Evolutionary conservation across 2,113 vertebrate genomes (phyloP), one percentile per base, ranked within the genome.

Genomic region (Globicephala melas): DNA sequence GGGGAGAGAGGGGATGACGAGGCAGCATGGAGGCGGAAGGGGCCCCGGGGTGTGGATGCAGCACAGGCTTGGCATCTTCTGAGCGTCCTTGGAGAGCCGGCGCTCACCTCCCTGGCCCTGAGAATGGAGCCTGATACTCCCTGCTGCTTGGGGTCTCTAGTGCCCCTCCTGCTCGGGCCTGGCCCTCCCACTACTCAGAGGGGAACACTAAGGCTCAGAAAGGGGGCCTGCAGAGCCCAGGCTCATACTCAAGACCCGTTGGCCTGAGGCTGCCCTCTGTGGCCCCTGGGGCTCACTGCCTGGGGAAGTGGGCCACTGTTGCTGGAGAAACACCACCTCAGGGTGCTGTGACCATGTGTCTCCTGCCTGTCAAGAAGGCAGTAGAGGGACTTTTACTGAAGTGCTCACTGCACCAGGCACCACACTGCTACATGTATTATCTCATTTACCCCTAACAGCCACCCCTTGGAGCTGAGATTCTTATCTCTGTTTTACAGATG

Each of bases 351-450:
- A 23, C 70, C 63, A 2, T n/a, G 38, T 71, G 33, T 65, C n/a
- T 63, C 33, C 38, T 53, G 36, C 68, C 77, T 71, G 15, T 65
- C 20, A 41, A 25, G 55, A 58, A 7, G 53, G 17, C 36, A 33
- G 53, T 84, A 63, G 26, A 68, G 63, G 36, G 23, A 2, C 36
- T n/a, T 74, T 76, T 74, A 23, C 28, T 21, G 26, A 58, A 74
- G 41, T 93, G 38, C 33, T 44, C 44, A 2, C 55, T 11, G 14
- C 0, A 21, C 33, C 67, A 81, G 81, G 11, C 2, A 26, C 47
- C 4, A 13, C 11, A 1, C 41, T 18, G 70, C 9, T 68, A 13
- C 1, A 0, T 33, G 4, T 31, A 1, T 20, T 31, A 44, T 41
- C 77, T 89, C 71, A 67, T 23, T 83, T 38, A 62, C 20, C 71